Percentiles rank a stretch among this genome's conserved stretches.
These are phyloP conservation scores for Clanis bilineata DNA, from an alignment of 2,888 invertebrate species.

Conservation along the genomic window DNA sequence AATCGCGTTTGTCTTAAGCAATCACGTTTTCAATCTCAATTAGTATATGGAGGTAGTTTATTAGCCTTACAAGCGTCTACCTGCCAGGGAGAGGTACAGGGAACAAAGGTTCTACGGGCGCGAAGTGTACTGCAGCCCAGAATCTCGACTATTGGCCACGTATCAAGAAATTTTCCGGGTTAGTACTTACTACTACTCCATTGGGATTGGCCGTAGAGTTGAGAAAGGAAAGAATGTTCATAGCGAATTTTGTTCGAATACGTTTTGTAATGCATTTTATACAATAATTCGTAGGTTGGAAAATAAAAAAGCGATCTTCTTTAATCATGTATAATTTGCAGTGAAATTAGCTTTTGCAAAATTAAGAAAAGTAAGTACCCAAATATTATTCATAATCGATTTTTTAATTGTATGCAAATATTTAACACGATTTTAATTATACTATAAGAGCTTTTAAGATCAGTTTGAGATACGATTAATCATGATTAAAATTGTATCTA, in stretches of 20 bases:
- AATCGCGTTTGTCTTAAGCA: constrained; percentile 10
- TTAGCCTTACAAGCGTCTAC: constrained; percentile 10
- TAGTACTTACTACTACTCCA: constrained; percentile 17
- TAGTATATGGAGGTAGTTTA: constrained; percentile 7
- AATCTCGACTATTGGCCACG: constrained; percentile 33
- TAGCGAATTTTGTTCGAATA: not conserved
- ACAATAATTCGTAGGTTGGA: too few species aligned
- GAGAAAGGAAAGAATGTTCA: not conserved
- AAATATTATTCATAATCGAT: too few species aligned
- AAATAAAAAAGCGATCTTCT: too few species aligned
- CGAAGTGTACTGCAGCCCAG: constrained; percentile 25
- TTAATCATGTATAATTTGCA: too few species aligned
- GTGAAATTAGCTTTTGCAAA: too few species aligned
- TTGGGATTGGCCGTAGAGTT: constrained; percentile 2
- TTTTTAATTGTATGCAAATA: too few species aligned
- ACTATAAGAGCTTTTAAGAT: not conserved
- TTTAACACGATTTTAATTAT: too few species aligned
- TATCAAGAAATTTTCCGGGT: constrained; percentile 21
- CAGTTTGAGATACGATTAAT: not conserved
- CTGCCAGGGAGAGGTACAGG: not conserved
- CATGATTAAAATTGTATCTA: not conserved
- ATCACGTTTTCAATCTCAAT: constrained; percentile 18
- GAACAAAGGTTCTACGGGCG: constrained; percentile 13
- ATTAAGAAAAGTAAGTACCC: too few species aligned
- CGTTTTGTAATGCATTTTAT: too few species aligned